Percentiles rank a stretch among this genome's conserved stretches.
phyloP scores from a whole-genome alignment of 2,888 invertebrate species.

The Eupsilia transversa region DNA sequence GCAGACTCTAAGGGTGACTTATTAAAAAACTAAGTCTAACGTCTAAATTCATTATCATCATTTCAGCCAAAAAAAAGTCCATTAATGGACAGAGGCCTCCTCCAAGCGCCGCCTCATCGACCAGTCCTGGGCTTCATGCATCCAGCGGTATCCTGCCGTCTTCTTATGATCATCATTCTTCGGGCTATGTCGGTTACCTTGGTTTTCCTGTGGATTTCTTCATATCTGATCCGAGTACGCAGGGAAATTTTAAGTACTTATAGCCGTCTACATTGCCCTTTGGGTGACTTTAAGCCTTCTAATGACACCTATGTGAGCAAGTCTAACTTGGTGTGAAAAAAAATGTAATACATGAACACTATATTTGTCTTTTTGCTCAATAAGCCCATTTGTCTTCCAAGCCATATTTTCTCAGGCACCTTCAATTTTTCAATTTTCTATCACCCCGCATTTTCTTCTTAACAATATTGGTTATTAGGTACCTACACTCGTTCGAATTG shows the following conservation, averaged over 20 bases:
- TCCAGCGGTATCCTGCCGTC: too few species aligned
- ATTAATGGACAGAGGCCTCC: not conserved
- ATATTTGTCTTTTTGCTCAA: not conserved
- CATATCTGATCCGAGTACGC: not conserved
- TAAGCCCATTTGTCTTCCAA: not conserved
- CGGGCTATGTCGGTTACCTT: not conserved
- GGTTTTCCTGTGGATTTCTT: not conserved
- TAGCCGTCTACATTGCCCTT: not conserved
- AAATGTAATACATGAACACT: not conserved
- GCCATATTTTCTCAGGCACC: not conserved
- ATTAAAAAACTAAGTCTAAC: not conserved
- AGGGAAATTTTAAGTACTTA: not conserved
- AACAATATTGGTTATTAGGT: not conserved
- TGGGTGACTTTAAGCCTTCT: not conserved
- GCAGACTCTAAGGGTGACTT: too few species aligned
- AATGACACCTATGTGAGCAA: not conserved
- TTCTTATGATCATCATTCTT: not conserved
- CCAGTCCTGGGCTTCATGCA: not conserved
- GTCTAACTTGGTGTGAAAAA: not conserved
- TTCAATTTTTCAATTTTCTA: not conserved
- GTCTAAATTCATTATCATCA: not conserved
- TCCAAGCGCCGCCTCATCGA: not conserved
- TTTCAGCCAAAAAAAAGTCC: not conserved
- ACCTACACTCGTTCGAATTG: not conserved
- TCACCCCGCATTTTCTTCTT: not conserved